Evolutionary conservation across 2,113 vertebrate species (phyloP), one percentile per base, ranked within the genome.

Genomic region (Epinephelus cyanopodus): DNA sequence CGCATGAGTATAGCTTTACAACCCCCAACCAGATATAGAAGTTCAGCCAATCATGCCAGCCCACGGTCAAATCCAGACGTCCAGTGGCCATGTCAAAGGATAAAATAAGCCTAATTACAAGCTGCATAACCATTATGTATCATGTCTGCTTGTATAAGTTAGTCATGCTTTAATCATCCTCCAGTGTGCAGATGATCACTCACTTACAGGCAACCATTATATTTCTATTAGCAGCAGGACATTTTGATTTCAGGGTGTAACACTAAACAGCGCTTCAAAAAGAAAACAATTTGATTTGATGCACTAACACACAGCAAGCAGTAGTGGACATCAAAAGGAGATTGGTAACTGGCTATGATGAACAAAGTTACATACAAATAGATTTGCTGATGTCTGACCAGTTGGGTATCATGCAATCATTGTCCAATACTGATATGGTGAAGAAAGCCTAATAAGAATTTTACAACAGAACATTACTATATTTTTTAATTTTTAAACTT

Each of bases 191-290:
- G 50, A 64, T 39, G 6, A 29, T 71, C 6, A 27, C 42, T 50
- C 54, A 62, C 19, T 72, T 7, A 68, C 2, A 33, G 42, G 4
- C 37, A 56, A 5, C 48, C 48, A 50, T 75, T 69, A 57, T 21
- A 50, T 68, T 81, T 68, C 13, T 63, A 62, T 68, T 21, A 73
- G 63, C 23, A 56, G 72, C 60, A 76, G 39, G 48, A 67, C 3
- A 72, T 61, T 13, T 12, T 2, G 33, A 77, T 76, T 77, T 81
- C 53, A 56, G 42, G 66, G 47, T 47, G 19, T 69, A 39, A 25
- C 15, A 67, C 56, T 9, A 47, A 42, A 42, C 19, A 0, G 2
- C 5, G 12, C 45, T 67, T 58, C 21, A 48, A 69, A 39, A 50
- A 45, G 4, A 42, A 37, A 73, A 61, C 27, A 12, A 25, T n/a